Conservation (phyloP, 2,888 invertebrate species). For the Helobdella robusta region DNA sequence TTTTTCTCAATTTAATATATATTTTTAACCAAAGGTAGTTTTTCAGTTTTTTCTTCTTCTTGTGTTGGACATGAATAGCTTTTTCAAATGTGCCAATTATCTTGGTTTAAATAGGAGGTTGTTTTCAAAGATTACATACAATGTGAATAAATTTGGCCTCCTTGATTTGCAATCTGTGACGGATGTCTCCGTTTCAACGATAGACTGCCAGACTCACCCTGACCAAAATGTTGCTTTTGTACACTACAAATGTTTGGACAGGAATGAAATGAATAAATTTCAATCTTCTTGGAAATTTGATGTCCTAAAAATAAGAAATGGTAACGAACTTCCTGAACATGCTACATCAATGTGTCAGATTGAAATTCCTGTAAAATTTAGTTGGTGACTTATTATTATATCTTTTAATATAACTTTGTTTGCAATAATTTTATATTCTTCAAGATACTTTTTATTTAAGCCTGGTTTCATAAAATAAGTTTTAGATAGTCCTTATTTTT, state of each 20-base stretch:
- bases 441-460: background rate
- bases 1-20: too few species aligned
- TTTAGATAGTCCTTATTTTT: background rate
- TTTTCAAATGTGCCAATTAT: too few species aligned
- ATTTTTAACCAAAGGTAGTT: too few species aligned
- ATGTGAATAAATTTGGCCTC: conserved; percentile 9
- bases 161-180: background rate
- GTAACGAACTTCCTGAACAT: background rate
- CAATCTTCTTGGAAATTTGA: background rate
- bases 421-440: too few species aligned
- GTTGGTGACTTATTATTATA: conserved; percentile 1
- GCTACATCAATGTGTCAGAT: background rate
- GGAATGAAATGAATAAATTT: too few species aligned
- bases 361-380: conserved; percentile 10
- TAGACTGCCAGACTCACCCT: conserved; percentile 10
- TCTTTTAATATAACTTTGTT: too few species aligned
- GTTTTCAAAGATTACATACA: background rate
- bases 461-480: background rate
- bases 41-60: too few species aligned
- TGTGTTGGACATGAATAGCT: too few species aligned
- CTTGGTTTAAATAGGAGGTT: too few species aligned
- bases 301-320: background rate
- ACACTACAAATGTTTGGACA: too few species aligned
- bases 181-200: background rate
- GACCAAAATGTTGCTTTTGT: conserved; percentile 10